Percentiles rank a stretch among this genome's conserved stretches.
Evolutionary conservation across 2,797 vertebrate species (phyloP).

Genomic region (Decapterus maruadsi): DNA sequence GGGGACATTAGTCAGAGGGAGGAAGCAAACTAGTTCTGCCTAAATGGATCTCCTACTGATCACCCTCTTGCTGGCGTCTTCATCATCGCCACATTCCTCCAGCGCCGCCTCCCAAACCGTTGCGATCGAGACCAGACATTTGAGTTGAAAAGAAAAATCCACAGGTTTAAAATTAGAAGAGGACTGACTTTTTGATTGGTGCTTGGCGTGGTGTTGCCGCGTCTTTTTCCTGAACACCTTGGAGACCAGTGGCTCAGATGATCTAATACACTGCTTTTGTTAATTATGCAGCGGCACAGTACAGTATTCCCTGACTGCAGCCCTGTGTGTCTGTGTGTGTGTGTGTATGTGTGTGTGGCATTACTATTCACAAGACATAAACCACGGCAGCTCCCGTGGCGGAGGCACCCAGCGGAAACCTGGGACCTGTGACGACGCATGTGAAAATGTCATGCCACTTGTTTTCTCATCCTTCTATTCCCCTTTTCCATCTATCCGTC

Average conservation of each 20-base stretch:
- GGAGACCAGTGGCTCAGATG: constrained; percentile 47
- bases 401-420: constrained; percentile 52
- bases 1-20: constrained; percentile 57
- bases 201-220: constrained; percentile 20
- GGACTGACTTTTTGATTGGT: constrained; percentile 44
- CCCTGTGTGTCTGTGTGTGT: constrained; percentile 3
- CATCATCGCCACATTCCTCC: constrained; percentile 28
- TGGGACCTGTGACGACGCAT: constrained; percentile 73
- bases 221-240: constrained; percentile 41
- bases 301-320: constrained; percentile 62
- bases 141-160: constrained; percentile 28
- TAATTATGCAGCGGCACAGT: constrained; percentile 80
- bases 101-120: constrained; percentile 18
- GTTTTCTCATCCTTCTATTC: constrained; percentile 42
- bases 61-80: constrained; percentile 58
- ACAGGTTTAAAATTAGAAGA: constrained; percentile 56
- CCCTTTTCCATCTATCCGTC: constrained; percentile 27
- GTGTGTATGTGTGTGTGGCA: constrained; percentile 35
- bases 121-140: constrained; percentile 1
- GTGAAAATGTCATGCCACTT: constrained; percentile 78
- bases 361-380: constrained; percentile 69
- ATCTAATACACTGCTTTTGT: constrained; percentile 58
- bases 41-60: constrained; percentile 72
- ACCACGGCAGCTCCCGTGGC: constrained; percentile 36
- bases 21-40: constrained; percentile 56